phyloP scores from a whole-genome alignment of 1,140 invertebrate genomes.

The Bilobella aurantiaca region DNA sequence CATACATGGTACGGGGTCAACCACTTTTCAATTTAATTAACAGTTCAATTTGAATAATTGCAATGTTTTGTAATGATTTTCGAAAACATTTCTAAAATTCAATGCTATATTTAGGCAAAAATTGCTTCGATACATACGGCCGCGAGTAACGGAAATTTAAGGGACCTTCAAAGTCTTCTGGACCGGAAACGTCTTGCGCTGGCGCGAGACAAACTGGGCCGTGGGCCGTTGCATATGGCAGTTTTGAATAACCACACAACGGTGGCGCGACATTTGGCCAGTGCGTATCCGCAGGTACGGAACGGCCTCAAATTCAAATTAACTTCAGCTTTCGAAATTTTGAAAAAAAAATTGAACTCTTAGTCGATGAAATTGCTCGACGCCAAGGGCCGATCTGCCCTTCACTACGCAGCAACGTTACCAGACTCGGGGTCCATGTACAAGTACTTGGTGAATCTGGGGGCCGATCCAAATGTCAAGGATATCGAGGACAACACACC shows the following conservation, averaged over 20 bases:
- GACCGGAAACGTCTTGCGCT: slow-evolving; percentile 84
- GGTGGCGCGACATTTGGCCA: slow-evolving; percentile 15
- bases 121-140: slow-evolving; percentile 76
- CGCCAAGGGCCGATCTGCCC: slow-evolving; percentile 69
- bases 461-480: slow-evolving; percentile 65
- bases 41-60: no score
- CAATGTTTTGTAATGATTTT: no score
- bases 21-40: slow-evolving; percentile 3
- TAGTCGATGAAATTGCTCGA: slow-evolving; percentile 44
- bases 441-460: slow-evolving; percentile 68
- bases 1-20: slow-evolving; percentile 62
- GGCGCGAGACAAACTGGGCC: slow-evolving; percentile 71
- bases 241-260: slow-evolving; percentile 21
- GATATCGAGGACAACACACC: slow-evolving; percentile 49
- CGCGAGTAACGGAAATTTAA: slow-evolving; percentile 65
- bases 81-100: no score
- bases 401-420: slow-evolving; percentile 78
- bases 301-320: slow-evolving; percentile 41
- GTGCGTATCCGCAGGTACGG: slow-evolving; percentile 23
- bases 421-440: slow-evolving; percentile 80
- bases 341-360: slow-evolving; percentile 34
- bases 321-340: slow-evolving; percentile 38
- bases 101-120: slow-evolving; percentile 57
- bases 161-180: slow-evolving; percentile 70
- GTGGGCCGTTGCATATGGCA: slow-evolving; percentile 23